Percentiles rank a stretch among this genome's conserved stretches.
phyloP scores from a whole-genome alignment of 1,140 invertebrate genomes.

The Cherax quadricarinatus region DNA sequence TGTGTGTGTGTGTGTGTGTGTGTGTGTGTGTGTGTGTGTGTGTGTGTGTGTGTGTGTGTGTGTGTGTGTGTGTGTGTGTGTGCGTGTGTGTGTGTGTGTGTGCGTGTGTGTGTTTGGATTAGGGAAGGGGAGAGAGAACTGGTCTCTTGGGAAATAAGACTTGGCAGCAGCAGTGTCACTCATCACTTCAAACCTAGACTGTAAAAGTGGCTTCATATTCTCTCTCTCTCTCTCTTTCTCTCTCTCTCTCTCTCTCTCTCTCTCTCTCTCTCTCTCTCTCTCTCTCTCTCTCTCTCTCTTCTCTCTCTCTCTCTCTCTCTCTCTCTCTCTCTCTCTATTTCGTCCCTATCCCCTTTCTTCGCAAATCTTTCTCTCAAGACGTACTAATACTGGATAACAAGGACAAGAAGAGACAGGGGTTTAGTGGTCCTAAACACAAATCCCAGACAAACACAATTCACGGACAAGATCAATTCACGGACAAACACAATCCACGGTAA shows the following conservation, averaged over 20 bases:
- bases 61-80: no score
- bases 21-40: slow-evolving; percentile 34
- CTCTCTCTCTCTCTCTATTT: background rate
- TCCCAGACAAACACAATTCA: no score
- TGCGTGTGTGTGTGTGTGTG: background rate
- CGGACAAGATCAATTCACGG: no score
- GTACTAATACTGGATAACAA: no score
- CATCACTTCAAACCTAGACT: background rate
- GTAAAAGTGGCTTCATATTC: background rate
- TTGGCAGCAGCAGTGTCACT: background rate
- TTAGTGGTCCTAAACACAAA: no score
- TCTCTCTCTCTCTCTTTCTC: background rate
- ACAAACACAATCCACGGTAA: no score
- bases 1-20: slow-evolving; percentile 22
- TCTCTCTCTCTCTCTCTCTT: background rate
- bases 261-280: background rate
- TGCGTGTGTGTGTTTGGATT: background rate
- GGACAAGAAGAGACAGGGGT: no score
- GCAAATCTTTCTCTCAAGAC: background rate
- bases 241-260: background rate
- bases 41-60: no score
- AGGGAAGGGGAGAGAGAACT: background rate
- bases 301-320: background rate
- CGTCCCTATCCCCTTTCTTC: background rate
- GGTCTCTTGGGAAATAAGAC: slow-evolving; percentile 13